Base-by-base conservation (phyloP, 2,888 invertebrate species). In the Sesia apiformis region DNA sequence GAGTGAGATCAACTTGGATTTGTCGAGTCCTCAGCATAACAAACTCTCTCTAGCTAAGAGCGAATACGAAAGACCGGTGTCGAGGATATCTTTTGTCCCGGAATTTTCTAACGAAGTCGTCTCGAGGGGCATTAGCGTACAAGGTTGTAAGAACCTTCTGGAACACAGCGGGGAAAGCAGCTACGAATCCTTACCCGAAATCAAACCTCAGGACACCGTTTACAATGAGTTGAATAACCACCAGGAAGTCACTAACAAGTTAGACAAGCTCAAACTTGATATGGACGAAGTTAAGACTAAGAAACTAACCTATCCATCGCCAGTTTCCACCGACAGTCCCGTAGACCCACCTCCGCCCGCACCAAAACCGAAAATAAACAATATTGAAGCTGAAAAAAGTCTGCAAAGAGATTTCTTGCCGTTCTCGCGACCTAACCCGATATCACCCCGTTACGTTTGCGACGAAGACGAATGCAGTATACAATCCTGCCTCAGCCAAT, bases 401-500 rank as follows among this genome's bases (percentile, higher is more conserved):
- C 54, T 61, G 3, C 76, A 74, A 42, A 70, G 75, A 53, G 84
- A 86, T 53, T 77, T 74, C 63, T 54, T 81, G 49, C 76, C 81
- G 4, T 80, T 76, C 61, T 73, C 76, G 50, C 75, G 83, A 1
- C 81, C 76, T 61, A 90, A 88, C 49, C 91, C 92, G 1, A 86
- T 93, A 4, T 91, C 92, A 2, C 91, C 93, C 0, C 91, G 95
- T 23, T 95, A 94, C 71, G 90, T 93, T 43, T 93, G 93, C 69
- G 93, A 93, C 62, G 95, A 94, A 55, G 94, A 94, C 49, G 96
- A 96, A 65, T 95, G 94, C 76, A 95, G 96, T 38, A 92, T 98
- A 53, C 94, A 95, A 67, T 96, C 97, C 0, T 98, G 98, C 75
- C 92, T 99, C 54, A 95, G 95, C 71, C 96, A 97, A 77, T 98